These are phyloP conservation scores for Zhuqinia jingwanae DNA, from an alignment of 2,888 invertebrate genomes.

Conservation along the genomic window DNA sequence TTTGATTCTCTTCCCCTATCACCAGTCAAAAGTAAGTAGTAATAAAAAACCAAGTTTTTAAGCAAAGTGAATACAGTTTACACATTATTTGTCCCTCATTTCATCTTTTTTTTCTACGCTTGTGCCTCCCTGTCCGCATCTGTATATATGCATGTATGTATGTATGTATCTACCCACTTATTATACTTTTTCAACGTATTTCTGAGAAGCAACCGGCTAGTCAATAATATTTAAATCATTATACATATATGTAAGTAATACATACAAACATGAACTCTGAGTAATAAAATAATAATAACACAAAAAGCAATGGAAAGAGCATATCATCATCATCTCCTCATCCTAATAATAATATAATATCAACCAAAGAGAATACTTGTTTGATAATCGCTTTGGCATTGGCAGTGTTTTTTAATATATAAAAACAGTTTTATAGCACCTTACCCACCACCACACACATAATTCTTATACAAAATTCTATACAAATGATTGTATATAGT, in stretches of 20 bases:
- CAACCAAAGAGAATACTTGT: constrained; percentile 42
- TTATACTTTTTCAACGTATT: too few species aligned
- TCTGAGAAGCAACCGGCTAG: constrained; percentile 2
- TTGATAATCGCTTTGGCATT: constrained; percentile 59
- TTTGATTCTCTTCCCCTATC: neutral
- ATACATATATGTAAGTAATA: too few species aligned
- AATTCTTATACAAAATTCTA: too few species aligned
- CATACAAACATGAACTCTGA: constrained; percentile 4
- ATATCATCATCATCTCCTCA: neutral
- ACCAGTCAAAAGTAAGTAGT: neutral
- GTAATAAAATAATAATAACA: too few species aligned
- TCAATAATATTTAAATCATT: constrained; percentile 9
- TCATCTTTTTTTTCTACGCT: neutral
- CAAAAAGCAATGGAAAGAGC: neutral
- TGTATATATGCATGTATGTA: neutral
- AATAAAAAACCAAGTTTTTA: constrained; percentile 16
- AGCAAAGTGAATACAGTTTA: constrained; percentile 29
- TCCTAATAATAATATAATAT: constrained; percentile 23
- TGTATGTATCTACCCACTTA: neutral
- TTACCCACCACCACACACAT: constrained; percentile 25
- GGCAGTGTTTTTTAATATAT: constrained; percentile 24
- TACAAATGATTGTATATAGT: too few species aligned
- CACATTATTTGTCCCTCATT: constrained; percentile 5
- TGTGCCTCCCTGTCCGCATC: neutral
- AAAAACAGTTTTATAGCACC: constrained; percentile 23